These are phyloP conservation scores for Stictocephala bisonia DNA, from an alignment of 2,888 invertebrate species.

Conservation along the genomic window DNA sequence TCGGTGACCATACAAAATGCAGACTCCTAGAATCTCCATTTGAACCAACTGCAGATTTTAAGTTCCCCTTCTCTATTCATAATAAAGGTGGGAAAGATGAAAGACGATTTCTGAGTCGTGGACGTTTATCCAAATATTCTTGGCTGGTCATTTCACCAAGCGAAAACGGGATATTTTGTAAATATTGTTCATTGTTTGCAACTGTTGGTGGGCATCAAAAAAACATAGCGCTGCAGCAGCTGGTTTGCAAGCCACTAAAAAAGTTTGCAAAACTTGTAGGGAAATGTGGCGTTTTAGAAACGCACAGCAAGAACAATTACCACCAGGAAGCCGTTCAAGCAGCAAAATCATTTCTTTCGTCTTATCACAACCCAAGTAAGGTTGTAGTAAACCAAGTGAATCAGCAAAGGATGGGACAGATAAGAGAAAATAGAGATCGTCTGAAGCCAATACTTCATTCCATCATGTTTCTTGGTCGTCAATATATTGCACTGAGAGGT, in stretches of 20 bases:
- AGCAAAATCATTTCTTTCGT: conserved; percentile 44
- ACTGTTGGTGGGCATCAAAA: conserved; percentile 49
- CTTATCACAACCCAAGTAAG: conserved; percentile 31
- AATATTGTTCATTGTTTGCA: conserved; percentile 52
- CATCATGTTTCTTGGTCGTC: conserved; percentile 56
- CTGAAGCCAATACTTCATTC: conserved; percentile 53
- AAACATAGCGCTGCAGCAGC: conserved; percentile 47
- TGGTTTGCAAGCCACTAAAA: conserved; percentile 52
- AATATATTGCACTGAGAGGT: conserved; percentile 58
- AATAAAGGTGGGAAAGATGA: conserved; percentile 45
- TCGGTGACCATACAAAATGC: conserved; percentile 4
- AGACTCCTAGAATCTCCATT: conserved; percentile 28
- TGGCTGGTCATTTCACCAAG: no score
- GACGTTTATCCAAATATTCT: background rate
- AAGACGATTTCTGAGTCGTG: background rate
- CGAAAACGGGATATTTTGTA: no score
- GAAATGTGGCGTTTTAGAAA: conserved; percentile 51
- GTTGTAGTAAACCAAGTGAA: conserved; percentile 47
- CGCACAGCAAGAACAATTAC: conserved; percentile 48
- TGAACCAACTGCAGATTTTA: conserved; percentile 45
- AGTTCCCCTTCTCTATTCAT: conserved; percentile 48
- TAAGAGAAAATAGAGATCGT: conserved; percentile 52
- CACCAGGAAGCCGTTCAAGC: conserved; percentile 49
- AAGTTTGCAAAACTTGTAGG: conserved; percentile 53
- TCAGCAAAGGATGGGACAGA: conserved; percentile 32